These are phyloP conservation scores for Lepidonotus clava DNA, from an alignment of 2,888 invertebrate species.

Conservation along the genomic window DNA sequence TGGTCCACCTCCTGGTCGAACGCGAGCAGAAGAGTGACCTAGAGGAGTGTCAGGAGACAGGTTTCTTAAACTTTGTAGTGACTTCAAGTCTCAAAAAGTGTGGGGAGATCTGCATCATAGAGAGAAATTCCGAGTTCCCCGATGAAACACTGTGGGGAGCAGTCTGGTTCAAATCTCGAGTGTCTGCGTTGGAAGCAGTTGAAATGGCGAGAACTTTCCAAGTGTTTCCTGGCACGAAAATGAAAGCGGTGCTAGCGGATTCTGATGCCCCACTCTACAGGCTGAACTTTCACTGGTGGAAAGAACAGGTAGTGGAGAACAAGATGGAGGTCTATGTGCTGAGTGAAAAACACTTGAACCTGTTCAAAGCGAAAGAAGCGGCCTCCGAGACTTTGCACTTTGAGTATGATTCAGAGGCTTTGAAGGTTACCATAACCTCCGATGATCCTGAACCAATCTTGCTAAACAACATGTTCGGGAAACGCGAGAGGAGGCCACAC, in stretches of 20 bases:
- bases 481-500: too few species aligned
- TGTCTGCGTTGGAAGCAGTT: neutral
- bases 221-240: neutral
- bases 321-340: neutral
- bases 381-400: neutral
- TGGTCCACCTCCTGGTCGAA: neutral
- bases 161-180: neutral
- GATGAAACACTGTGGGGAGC: neutral
- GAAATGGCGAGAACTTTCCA: too few species aligned
- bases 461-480: too few species aligned
- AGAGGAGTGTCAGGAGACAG: too few species aligned
- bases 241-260: constrained; percentile 10
- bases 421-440: constrained; percentile 7
- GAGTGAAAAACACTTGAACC: constrained; percentile 13
- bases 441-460: too few species aligned
- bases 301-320: neutral
- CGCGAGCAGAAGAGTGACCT: neutral
- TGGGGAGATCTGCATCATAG: neutral
- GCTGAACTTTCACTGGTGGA: constrained; percentile 5
- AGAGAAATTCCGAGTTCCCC: neutral
- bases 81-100: neutral
- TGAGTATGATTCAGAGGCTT: constrained; percentile 12
- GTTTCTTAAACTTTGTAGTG: too few species aligned
- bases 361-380: neutral
- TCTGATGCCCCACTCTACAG: neutral